phyloP scores from a whole-genome alignment of 2,113 vertebrate genomes.

The Nothocercus julius region DNA sequence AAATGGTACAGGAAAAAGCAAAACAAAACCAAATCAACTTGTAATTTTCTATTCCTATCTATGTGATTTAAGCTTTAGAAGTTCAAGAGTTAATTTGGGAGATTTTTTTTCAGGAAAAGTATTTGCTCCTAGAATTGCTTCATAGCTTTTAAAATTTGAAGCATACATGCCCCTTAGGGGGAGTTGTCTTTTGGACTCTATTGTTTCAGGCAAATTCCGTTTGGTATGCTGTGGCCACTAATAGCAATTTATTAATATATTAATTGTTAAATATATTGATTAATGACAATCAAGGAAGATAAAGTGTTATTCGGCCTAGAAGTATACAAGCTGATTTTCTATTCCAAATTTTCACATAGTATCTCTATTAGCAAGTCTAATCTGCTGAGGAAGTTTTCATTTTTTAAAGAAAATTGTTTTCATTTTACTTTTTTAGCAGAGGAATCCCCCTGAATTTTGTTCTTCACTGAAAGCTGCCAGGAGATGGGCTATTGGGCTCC shows the following conservation, averaged over 20 bases:
- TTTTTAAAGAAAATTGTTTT: too few relatives aligned
- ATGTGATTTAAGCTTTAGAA: not conserved
- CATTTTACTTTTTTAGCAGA: not conserved
- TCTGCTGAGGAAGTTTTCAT: not conserved
- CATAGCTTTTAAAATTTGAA: not conserved
- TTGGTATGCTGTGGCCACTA: not conserved
- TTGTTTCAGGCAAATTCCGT: not conserved
- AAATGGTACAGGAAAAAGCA: accelerated
- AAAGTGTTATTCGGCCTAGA: not conserved
- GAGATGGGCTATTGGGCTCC: not conserved
- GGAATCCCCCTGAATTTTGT: not conserved
- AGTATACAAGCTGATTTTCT: not conserved
- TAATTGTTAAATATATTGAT: not conserved
- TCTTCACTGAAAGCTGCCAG: not conserved
- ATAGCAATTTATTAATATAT: not conserved
- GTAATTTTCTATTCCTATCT: not conserved
- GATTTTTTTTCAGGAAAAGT: not conserved
- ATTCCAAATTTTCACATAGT: not conserved
- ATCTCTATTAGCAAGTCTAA: not conserved
- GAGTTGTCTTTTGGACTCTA: not conserved
- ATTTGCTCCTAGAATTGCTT: not conserved
- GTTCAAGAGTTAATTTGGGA: not conserved
- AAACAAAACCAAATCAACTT: not conserved
- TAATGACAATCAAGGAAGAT: not conserved
- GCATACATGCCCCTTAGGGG: accelerated